Evolutionary conservation across 2,113 vertebrate species (phyloP), one percentile per base, ranked within the genome.

Genomic region (Odocoileus virginianus): DNA sequence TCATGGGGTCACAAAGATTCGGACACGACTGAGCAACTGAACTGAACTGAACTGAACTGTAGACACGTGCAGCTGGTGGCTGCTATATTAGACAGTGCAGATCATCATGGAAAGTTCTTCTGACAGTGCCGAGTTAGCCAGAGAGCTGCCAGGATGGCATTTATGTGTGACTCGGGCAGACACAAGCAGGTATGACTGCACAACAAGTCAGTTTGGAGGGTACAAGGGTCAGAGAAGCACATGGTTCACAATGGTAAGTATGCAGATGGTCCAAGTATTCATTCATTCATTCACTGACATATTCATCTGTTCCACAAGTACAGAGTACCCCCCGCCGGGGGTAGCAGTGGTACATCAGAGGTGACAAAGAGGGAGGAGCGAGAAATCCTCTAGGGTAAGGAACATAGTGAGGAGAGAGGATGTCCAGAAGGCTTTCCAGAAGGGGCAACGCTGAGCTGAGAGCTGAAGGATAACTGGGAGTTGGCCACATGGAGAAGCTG

Each of bases 241-340:
- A 5, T 30, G 33, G 40, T 11, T 21, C 33, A 40, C n/a, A 23
- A 11, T 9, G 50, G 50, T 21, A 13, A 50, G 25, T 16, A 55
- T 7, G n/a, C 4, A 15, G 23, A 67, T 11, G 14, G 19, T 21
- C 17, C 25, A 30, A 6, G 6, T 15, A 54, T 28, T 23, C 9
- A 0, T 23, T 54, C 87, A 58, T 17, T 47, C n/a, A 10, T 12
- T 16, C 47, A 71, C 23, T 71, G n/a, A 23, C n/a, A 40, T 74
- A 14, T 43, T 57, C 40, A 21, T 54, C 47, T 21, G 40, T 52
- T 64, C 47, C 61, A 33, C 13, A 87, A 86, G 61, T n/a, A 10
- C 1, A 30, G 45, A 45, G 13, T 10, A 7, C 15, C 50, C 21
- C 55, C 12, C 13, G 5, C 45, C 28, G 1, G 2, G 7, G 11